Evolutionary conservation across 2,113 vertebrate species (phyloP).

Genomic region (Daubentonia madagascariensis): DNA sequence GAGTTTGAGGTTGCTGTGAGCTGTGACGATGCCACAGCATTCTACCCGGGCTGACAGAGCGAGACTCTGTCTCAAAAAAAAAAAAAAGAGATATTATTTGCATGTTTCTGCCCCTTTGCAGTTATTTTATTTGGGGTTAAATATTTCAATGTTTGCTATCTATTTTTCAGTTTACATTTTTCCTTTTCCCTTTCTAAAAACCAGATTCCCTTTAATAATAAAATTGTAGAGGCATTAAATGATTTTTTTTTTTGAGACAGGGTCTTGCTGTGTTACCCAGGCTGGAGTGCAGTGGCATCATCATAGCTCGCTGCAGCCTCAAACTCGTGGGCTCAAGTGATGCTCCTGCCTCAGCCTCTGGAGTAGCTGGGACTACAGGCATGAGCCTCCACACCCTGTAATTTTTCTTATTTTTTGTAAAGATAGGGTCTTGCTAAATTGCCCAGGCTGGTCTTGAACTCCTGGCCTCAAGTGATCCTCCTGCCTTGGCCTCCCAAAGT

Average conservation of each 20-base stretch:
- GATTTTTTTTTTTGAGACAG: neutral
- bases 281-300: neutral
- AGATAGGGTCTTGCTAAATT: neutral
- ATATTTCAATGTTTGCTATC: neutral
- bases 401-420: neutral
- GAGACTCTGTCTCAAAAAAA: no score
- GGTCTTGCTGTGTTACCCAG: neutral
- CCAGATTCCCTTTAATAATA: neutral
- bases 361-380: no score
- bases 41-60: no score
- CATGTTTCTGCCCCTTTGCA: neutral
- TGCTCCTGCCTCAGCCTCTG: neutral
- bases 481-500: neutral
- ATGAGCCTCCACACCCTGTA: neutral
- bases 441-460: neutral
- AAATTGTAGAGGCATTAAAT: neutral
- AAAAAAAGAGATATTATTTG: neutral
- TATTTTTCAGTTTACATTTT: neutral
- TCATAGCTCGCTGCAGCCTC: neutral
- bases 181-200: neutral
- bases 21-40: no score
- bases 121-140: neutral
- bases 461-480: neutral
- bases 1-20: no score
- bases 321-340: neutral